These are phyloP conservation scores for Bettongia penicillata DNA, from an alignment of 2,113 vertebrate genomes.

Conservation along the genomic window DNA sequence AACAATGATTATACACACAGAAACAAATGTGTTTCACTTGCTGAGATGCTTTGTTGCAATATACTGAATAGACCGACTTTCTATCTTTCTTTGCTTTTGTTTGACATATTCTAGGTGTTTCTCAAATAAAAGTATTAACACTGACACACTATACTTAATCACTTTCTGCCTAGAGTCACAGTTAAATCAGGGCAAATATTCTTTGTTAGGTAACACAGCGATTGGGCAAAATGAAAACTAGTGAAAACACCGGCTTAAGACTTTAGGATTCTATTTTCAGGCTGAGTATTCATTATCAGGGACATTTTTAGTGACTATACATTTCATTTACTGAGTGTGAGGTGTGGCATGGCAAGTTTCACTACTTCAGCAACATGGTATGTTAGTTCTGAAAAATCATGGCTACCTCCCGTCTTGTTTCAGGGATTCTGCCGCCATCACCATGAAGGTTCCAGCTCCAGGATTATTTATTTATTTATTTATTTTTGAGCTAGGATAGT, in stretches of 20 bases:
- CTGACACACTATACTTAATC: neutral
- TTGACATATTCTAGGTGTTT: neutral
- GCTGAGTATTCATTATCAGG: neutral
- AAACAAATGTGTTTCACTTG: conserved; percentile 57
- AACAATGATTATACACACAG: conserved; percentile 32
- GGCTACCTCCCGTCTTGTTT: neutral
- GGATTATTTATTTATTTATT: neutral
- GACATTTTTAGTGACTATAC: neutral
- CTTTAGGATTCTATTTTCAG: neutral
- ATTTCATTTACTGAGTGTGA: neutral
- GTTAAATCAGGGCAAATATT: neutral
- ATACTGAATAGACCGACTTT: neutral
- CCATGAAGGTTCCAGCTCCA: neutral
- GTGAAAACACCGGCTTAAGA: neutral
- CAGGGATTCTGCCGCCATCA: neutral
- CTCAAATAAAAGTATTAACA: neutral
- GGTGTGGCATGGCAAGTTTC: neutral
- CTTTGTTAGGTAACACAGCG: neutral
- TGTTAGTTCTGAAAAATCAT: neutral
- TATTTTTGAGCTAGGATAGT: neutral
- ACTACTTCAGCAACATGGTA: neutral
- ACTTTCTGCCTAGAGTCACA: conserved; percentile 1
- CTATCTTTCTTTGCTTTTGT: neutral
- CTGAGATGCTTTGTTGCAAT: neutral
- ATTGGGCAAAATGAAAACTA: neutral